Evolutionary conservation across 2,888 invertebrate genomes (phyloP).

Genomic region (Molorchus minor): DNA sequence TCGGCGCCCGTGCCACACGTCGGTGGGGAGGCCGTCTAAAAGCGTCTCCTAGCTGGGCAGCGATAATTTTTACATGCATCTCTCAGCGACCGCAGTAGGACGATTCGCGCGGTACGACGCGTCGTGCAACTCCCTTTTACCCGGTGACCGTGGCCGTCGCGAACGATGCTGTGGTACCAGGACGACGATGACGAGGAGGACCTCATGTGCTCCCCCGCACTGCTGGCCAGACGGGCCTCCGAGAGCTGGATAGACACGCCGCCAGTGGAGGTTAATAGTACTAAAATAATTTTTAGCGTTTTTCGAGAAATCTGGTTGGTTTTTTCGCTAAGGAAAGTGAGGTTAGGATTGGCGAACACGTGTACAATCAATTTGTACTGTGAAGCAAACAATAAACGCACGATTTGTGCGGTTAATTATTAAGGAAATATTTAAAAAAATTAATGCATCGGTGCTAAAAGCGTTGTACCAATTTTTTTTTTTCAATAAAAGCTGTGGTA

Average conservation of each 20-base stretch:
- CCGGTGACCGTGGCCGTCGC: constrained; percentile 5
- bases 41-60: constrained; percentile 46
- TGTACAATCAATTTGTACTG: too few species aligned
- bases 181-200: constrained; percentile 84
- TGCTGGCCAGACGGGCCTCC: constrained; percentile 85
- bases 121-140: constrained; percentile 18
- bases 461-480: too few species aligned
- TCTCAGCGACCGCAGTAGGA: constrained; percentile 25
- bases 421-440: too few species aligned
- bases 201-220: constrained; percentile 86
- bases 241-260: constrained; percentile 92
- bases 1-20: constrained; percentile 16
- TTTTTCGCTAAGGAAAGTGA: too few species aligned
- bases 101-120: constrained; percentile 25
- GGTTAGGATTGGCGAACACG: too few species aligned
- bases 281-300: too few species aligned
- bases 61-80: constrained; percentile 31
- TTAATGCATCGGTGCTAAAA: too few species aligned
- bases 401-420: too few species aligned
- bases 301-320: too few species aligned
- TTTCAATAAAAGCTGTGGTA: too few species aligned
- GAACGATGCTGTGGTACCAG: constrained; percentile 79
- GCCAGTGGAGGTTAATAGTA: constrained; percentile 81
- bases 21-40: constrained; percentile 47
- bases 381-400: too few species aligned